These are phyloP conservation scores for Macaria liturata DNA, from an alignment of 2,888 invertebrate species.

Conservation along the genomic window DNA sequence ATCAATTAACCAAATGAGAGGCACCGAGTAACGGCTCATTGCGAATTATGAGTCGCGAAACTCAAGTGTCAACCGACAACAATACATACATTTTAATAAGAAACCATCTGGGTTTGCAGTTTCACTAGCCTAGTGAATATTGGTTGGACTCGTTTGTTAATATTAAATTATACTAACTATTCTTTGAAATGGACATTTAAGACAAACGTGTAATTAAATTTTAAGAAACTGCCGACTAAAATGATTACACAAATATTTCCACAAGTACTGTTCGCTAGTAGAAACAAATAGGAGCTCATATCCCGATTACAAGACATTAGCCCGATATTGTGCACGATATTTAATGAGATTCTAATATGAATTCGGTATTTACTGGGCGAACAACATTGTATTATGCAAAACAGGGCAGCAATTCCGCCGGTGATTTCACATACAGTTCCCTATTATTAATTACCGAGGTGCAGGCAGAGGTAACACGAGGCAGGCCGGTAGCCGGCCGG, in stretches of 20 bases:
- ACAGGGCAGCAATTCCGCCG: slow-evolving; percentile 31
- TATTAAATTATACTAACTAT: no score
- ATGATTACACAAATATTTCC: no score
- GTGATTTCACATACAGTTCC: slow-evolving; percentile 39
- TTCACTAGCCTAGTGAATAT: no score
- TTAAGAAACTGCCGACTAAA: no score
- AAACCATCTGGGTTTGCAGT: no score
- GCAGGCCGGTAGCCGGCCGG: slow-evolving; percentile 47
- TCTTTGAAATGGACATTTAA: no score
- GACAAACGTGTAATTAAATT: no score
- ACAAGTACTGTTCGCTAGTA: no score
- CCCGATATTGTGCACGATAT: background rate
- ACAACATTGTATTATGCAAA: slow-evolving; percentile 29
- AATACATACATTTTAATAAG: no score
- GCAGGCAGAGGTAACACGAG: slow-evolving; percentile 47
- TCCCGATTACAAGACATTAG: background rate
- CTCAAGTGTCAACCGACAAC: slow-evolving; percentile 16
- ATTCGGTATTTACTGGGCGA: slow-evolving; percentile 13
- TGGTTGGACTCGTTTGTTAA: no score
- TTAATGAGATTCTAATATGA: no score
- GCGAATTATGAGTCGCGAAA: slow-evolving; percentile 35
- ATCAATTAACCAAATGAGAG: slow-evolving; percentile 60
- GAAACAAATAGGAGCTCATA: background rate
- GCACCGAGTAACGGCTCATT: slow-evolving; percentile 46
- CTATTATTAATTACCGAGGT: slow-evolving; percentile 52